Evolutionary conservation across 2,888 invertebrate genomes (phyloP).

Genomic region (Lysandra bellargus): DNA sequence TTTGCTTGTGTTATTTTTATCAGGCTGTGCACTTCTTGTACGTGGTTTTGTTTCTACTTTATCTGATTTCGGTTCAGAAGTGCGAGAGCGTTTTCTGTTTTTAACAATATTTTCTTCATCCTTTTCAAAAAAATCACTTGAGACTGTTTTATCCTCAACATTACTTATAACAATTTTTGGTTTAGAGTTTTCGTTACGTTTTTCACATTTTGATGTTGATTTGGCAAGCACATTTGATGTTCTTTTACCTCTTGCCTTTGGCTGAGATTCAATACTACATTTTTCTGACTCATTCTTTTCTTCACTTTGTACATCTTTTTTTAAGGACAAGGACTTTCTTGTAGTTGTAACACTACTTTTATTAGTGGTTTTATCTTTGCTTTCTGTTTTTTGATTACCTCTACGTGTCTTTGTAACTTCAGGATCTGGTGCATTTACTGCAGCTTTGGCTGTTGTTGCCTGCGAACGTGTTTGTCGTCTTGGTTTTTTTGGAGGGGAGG

Average conservation of each 20-base stretch:
- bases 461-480: slow-evolving; percentile 43
- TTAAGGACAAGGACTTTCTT: slow-evolving; percentile 39
- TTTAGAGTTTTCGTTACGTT: slow-evolving; percentile 37
- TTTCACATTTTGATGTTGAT: slow-evolving; percentile 27
- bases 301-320: slow-evolving; percentile 6
- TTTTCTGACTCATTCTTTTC: background rate
- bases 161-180: slow-evolving; percentile 55
- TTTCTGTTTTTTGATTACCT: slow-evolving; percentile 10
- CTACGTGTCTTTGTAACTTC: slow-evolving; percentile 25
- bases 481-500: slow-evolving; percentile 63
- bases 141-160: slow-evolving; percentile 48
- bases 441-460: slow-evolving; percentile 12
- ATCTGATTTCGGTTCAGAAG: slow-evolving; percentile 38
- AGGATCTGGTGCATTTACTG: background rate
- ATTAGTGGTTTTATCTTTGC: background rate
- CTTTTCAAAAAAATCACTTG: slow-evolving; percentile 60
- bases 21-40: slow-evolving; percentile 61
- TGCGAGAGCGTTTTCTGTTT: slow-evolving; percentile 46
- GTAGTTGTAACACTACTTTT: slow-evolving; percentile 30
- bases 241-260: slow-evolving; percentile 34
- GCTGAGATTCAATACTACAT: background rate
- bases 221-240: slow-evolving; percentile 30
- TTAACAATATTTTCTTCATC: slow-evolving; percentile 36
- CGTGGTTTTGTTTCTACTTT: slow-evolving; percentile 46
- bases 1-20: slow-evolving; percentile 56